Evolutionary conservation across 2,113 vertebrate species (phyloP), one percentile per base, ranked within the genome.

Genomic region (Engystomops pustulosus): DNA sequence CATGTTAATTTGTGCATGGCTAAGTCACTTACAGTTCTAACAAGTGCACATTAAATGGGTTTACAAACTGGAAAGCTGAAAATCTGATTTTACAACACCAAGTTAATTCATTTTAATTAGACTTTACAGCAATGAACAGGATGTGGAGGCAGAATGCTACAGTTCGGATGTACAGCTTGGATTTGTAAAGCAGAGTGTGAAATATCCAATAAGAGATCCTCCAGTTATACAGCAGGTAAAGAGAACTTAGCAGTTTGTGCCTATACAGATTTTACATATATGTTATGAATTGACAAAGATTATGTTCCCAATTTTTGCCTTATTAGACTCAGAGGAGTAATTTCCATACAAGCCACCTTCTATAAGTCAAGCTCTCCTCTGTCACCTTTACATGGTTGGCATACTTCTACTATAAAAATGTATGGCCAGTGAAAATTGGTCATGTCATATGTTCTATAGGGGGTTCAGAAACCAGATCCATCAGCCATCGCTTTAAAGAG

Each of bases 21-120:
- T 23, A 2, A 74, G 62, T 74, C 70, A 74, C 70, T 30, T 47
- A 47, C 70, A 49, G 20, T 27, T 25, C 23, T 72, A 45, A 72
- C 38, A 72, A 74, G 70, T 74, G 6, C 70, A 49, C n/a, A 41
- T 49, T 76, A 53, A 76, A 76, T 76, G 72, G 72, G 4, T 53
- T 53, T 76, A 76, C 72, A 53, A 20, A 76, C 72, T 32, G 72
- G 27, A 76, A 76, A 76, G 25, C 47, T 53, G 72, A 76, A 74
- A 76, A 76, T 47, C 72, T n/a, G 41, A 76, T 76, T 76, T 53
- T 76, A 30, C 25, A 53, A 55, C 44, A 51, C 41, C 65, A 27
- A 47, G 45, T 83, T 75, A 83, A 76, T 83, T 88, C 55, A 81
- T 44, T 90, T 78, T 85, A 81, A 88, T 90, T 88, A 87, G 79